Conservation (phyloP, 2,888 invertebrate genomes). For the Caradrina kadenii region DNA sequence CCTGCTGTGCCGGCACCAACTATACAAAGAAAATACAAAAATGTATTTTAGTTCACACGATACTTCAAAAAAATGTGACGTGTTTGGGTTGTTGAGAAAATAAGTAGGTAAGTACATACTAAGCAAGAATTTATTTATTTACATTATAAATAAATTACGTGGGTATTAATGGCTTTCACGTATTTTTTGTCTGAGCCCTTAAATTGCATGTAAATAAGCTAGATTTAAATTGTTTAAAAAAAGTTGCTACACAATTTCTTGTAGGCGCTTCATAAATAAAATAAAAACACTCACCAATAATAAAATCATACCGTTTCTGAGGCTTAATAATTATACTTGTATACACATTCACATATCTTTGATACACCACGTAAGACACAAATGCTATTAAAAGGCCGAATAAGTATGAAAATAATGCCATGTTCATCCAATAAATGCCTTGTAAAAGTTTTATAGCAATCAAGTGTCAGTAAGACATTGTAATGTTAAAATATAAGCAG, state of each 20-base stretch:
- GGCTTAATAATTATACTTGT: slow-evolving; percentile 80
- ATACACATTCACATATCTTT: slow-evolving; percentile 77
- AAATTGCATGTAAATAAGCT: too few relatives aligned
- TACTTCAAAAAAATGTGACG: too few relatives aligned
- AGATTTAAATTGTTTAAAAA: not conserved
- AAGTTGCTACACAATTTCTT: slow-evolving; percentile 9
- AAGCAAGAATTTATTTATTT: too few relatives aligned
- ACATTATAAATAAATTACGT: too few relatives aligned
- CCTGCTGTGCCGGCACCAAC: slow-evolving; percentile 94
- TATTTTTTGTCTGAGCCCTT: not conserved
- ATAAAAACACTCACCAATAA: slow-evolving; percentile 79
- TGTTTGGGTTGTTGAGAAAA: too few relatives aligned
- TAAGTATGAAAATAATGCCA: slow-evolving; percentile 78
- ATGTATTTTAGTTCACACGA: not conserved
- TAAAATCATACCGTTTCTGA: slow-evolving; percentile 84
- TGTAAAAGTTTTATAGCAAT: slow-evolving; percentile 13
- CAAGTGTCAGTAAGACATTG: slow-evolving; percentile 4
- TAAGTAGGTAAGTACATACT: too few relatives aligned
- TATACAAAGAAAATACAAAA: slow-evolving; percentile 66
- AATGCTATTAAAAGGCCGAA: slow-evolving; percentile 76
- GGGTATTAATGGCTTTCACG: too few relatives aligned
- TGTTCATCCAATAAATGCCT: slow-evolving; percentile 51
- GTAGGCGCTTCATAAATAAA: slow-evolving; percentile 5
- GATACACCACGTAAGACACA: slow-evolving; percentile 82
- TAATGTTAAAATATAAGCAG: not conserved